Evolutionary conservation across 2,797 vertebrate genomes (phyloP), one percentile per base, ranked within the genome.

Genomic region (Eurystomus glaucurus): DNA sequence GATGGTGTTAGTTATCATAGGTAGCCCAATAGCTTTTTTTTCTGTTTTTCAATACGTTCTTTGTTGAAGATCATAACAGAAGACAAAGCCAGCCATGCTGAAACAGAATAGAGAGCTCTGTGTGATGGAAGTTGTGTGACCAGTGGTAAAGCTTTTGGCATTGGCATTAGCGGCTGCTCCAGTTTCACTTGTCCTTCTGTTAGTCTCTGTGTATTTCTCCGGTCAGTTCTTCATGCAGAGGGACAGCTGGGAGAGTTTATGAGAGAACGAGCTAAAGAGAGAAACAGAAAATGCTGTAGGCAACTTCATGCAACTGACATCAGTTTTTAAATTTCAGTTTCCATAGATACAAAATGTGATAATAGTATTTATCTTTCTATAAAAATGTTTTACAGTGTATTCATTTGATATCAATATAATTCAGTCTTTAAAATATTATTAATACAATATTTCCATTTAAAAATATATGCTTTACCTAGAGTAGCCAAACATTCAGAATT

Each of bases 131-230:
- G 10, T 64, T 57, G 6, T 20, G 35, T 37, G 29, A 60, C 10
- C 31, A 39, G 14, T 26, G 14, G 31, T n/a, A 66, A 17, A 5
- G 6, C 28, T 43, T 31, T 61, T 3, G 23, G 13, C 23, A 84
- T 6, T 51, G 26, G 1, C 13, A 37, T 37, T 60, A 74, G 15
- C 1, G 1, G 13, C 20, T 46, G 19, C 4, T 51, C 6, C 9
- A 23, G 10, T 50, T 80, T 58, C 35, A 13, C 8, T 51, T 58
- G 15, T 45, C 26, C 16, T 70, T 1, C 29, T 46, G 10, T 48
- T 60, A 57, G 10, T 51, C n/a, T 51, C 23, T 77, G 10, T 70
- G 57, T 23, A 64, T 16, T 33, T 31, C 17, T 72, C 33, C 41
- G 17, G 10, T 66, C 31, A 61, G 5, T n/a, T 54, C 22, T 41